phyloP scores from a whole-genome alignment of 2,888 invertebrate species.

The Byasa hedistus region DNA sequence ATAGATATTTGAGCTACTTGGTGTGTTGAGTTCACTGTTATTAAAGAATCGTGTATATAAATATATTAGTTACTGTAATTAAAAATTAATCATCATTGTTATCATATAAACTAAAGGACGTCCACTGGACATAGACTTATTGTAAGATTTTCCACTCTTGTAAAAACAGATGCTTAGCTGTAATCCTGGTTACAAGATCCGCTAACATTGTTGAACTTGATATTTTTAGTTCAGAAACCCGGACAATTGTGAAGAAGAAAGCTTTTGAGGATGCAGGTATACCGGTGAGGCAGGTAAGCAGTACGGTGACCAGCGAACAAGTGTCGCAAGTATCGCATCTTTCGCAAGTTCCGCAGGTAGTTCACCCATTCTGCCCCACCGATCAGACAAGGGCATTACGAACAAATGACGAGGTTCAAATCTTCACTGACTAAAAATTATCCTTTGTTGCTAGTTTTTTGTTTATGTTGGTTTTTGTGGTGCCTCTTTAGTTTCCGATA shows the following conservation, averaged over 20 bases:
- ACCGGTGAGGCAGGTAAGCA: constrained; percentile 83
- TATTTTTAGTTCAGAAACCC: constrained; percentile 88
- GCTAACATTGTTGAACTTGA: background rate
- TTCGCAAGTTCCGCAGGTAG: constrained; percentile 54
- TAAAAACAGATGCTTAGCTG: too few species aligned
- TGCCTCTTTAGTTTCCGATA: constrained; percentile 42
- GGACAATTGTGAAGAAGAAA: constrained; percentile 91
- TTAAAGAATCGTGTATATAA: too few species aligned
- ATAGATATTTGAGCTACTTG: too few species aligned
- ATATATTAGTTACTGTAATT: too few species aligned
- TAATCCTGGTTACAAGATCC: too few species aligned
- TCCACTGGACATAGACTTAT: too few species aligned
- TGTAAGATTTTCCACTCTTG: too few species aligned
- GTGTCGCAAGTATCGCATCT: constrained; percentile 35
- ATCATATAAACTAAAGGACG: too few species aligned
- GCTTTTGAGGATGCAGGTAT: constrained; percentile 93
- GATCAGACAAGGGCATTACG: constrained; percentile 66
- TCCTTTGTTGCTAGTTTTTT: constrained; percentile 42
- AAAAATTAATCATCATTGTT: too few species aligned
- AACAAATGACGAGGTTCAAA: constrained; percentile 79
- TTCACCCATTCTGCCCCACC: constrained; percentile 57
- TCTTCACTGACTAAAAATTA: constrained; percentile 60
- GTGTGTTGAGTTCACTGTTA: too few species aligned
- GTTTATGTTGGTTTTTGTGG: constrained; percentile 40
- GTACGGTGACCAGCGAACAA: constrained; percentile 66